Conservation (phyloP, 92 coral and sea anemone species). For the Parazoanthus swiftii region DNA sequence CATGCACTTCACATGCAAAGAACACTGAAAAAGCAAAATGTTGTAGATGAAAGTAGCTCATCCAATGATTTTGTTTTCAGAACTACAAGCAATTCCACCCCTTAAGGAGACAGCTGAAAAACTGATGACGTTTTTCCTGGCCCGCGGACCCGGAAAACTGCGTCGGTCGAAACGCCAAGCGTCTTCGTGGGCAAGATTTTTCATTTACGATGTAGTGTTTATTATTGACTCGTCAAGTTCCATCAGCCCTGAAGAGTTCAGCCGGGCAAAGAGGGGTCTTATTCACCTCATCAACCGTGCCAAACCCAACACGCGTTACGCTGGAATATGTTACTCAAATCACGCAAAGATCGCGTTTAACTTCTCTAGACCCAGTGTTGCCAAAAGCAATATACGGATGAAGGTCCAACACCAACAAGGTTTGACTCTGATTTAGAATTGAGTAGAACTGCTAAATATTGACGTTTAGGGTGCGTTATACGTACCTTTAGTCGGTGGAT, state of each 20-base stretch:
- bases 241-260: conserved; percentile 24
- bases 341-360: conserved; percentile 30
- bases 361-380: conserved; percentile 11
- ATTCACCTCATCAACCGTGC: conserved; percentile 21
- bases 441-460: too few relatives aligned
- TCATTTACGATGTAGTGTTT: conserved; percentile 32
- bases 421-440: not conserved
- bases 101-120: conserved; percentile 36
- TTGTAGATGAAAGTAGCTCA: not conserved
- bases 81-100: conserved; percentile 29
- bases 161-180: conserved; percentile 26
- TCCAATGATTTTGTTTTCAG: not conserved
- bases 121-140: conserved; percentile 32
- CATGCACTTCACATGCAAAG: not conserved
- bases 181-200: conserved; percentile 16
- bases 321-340: conserved; percentile 18
- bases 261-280: conserved; percentile 24
- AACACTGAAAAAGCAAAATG: not conserved
- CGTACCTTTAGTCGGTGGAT: too few relatives aligned
- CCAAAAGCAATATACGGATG: conserved; percentile 4
- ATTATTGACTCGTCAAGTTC: conserved; percentile 35
- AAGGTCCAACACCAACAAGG: conserved; percentile 32
- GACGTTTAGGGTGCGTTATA: too few relatives aligned
- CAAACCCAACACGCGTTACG: conserved; percentile 21
- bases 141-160: conserved; percentile 33